Percentiles rank a stretch among this genome's conserved stretches.
These are phyloP conservation scores for Porites australiensis DNA, from an alignment of 64 coral and sea anemone species.

Conservation along the genomic window DNA sequence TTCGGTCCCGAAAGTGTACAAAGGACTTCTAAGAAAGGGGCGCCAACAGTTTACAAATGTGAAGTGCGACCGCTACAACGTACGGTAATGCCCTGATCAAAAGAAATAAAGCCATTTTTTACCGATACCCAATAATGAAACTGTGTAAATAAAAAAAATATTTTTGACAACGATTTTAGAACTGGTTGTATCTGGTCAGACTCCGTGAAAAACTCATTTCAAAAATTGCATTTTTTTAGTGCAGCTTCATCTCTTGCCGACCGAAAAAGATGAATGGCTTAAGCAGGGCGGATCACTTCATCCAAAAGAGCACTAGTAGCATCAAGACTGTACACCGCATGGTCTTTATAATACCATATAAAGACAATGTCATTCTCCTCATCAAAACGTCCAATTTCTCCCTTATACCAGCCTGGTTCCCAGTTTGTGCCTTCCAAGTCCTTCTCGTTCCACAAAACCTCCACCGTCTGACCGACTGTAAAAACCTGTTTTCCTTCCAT, in stretches of 20 bases:
- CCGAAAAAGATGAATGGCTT: background rate
- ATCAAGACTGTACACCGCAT: background rate
- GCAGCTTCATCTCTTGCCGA: background rate
- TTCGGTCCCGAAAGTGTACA: background rate
- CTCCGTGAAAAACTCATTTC: conserved; percentile 1
- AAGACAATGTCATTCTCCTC: background rate
- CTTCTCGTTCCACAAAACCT: background rate
- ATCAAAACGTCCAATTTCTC: conserved; percentile 7
- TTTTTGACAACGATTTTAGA: background rate
- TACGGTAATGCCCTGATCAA: conserved; percentile 3
- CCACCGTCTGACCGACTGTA: background rate
- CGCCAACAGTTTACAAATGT: conserved; percentile 6
- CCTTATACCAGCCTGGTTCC: conserved; percentile 29
- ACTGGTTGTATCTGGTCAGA: background rate
- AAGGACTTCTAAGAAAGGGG: conserved; percentile 15
- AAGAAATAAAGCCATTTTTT: background rate
- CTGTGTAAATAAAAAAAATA: background rate
- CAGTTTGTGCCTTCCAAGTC: conserved; percentile 6
- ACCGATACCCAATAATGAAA: background rate
- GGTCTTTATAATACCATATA: background rate
- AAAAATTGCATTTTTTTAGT: background rate
- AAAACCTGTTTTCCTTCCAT: background rate
- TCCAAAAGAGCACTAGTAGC: background rate
- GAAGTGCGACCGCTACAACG: background rate
- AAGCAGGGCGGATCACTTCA: background rate